These are phyloP conservation scores for Thymelicus lineola DNA, from an alignment of 2,888 invertebrate species.

Conservation along the genomic window DNA sequence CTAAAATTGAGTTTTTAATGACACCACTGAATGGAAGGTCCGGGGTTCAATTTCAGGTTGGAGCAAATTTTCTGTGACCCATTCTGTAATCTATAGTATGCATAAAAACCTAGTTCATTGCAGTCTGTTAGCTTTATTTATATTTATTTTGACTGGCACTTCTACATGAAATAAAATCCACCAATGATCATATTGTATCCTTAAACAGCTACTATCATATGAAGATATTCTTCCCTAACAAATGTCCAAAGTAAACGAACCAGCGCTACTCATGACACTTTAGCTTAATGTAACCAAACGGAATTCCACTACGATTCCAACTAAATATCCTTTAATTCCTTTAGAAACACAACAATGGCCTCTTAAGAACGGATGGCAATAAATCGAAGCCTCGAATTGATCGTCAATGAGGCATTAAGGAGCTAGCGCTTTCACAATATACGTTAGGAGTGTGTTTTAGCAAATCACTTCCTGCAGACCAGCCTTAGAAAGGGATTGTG, in stretches of 20 bases:
- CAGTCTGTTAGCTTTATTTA: too few relatives aligned
- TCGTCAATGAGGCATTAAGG: slow-evolving; percentile 79
- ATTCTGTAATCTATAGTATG: too few relatives aligned
- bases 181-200: too few relatives aligned
- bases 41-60: background rate
- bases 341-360: slow-evolving; percentile 71
- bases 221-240: background rate
- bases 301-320: slow-evolving; percentile 54
- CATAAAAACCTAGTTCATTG: too few relatives aligned
- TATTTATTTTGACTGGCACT: too few relatives aligned
- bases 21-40: background rate
- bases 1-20: background rate
- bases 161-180: too few relatives aligned
- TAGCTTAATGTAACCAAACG: slow-evolving; percentile 57
- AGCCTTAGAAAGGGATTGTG: slow-evolving; percentile 64
- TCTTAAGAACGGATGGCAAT: slow-evolving; percentile 74
- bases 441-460: slow-evolving; percentile 82
- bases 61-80: too few relatives aligned
- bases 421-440: slow-evolving; percentile 76
- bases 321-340: slow-evolving; percentile 71
- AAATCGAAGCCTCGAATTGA: slow-evolving; percentile 76
- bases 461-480: slow-evolving; percentile 79
- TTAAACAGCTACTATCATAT: background rate
- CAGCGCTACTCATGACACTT: background rate
- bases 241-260: background rate